These are phyloP conservation scores for Crossaster papposus DNA, from an alignment of 53 echinoderm and acorn worm genomes.

Conservation along the genomic window DNA sequence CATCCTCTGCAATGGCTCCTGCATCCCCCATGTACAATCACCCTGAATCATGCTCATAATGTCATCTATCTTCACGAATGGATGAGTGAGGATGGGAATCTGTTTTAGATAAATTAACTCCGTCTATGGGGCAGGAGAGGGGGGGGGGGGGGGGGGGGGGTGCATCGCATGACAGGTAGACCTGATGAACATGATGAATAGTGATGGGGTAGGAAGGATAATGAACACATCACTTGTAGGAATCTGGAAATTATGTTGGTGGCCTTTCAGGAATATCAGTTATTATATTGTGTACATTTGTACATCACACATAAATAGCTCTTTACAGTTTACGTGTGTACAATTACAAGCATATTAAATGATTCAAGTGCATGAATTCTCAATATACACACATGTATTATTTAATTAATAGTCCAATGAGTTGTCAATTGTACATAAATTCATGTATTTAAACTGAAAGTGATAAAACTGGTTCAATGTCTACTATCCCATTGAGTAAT, in stretches of 20 bases:
- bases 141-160: not conserved
- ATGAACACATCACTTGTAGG: constrained; percentile 12
- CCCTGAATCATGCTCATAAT: constrained; percentile 51
- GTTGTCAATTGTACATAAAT: too few relatives aligned
- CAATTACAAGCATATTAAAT: too few relatives aligned
- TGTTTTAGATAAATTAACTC: not conserved
- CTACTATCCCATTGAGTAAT: too few relatives aligned
- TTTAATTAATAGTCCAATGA: too few relatives aligned
- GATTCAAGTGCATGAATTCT: too few relatives aligned
- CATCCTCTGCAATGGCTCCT: not conserved
- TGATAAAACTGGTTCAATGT: too few relatives aligned
- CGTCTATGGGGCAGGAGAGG: not conserved
- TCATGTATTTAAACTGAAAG: too few relatives aligned
- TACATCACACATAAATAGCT: not conserved
- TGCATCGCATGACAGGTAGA: not conserved
- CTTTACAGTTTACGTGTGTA: not conserved
- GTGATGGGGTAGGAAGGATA: not conserved
- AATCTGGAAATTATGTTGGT: not conserved
- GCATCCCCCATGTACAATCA: constrained; percentile 8
- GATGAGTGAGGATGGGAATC: constrained; percentile 10
- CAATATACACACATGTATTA: too few relatives aligned
- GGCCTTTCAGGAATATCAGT: not conserved
- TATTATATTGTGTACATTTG: not conserved
- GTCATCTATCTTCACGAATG: constrained; percentile 10
- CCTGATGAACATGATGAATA: constrained; percentile 3